Evolutionary conservation across 2,888 invertebrate species (phyloP).

Genomic region (Athalia circularis): DNA sequence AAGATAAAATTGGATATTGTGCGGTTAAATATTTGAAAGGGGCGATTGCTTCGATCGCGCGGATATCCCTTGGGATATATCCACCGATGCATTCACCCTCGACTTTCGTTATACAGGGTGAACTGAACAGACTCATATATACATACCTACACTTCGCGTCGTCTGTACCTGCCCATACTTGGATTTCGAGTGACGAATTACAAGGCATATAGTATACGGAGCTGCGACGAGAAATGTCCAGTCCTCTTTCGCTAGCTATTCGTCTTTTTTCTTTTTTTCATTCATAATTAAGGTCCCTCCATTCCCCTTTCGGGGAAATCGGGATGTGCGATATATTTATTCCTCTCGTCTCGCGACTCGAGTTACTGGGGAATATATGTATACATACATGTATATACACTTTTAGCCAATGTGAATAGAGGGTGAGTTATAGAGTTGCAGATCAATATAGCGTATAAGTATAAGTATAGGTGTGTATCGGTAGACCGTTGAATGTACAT

Average conservation of each 20-base stretch:
- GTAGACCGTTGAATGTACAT: slow-evolving; percentile 31
- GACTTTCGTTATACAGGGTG: slow-evolving; percentile 8
- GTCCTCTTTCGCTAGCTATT: too few relatives aligned
- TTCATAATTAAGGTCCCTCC: too few relatives aligned
- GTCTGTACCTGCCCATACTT: background rate
- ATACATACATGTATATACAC: background rate
- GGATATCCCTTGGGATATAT: slow-evolving; percentile 61
- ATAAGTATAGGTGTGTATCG: background rate
- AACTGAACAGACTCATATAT: slow-evolving; percentile 3
- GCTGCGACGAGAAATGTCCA: too few relatives aligned
- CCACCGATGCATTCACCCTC: slow-evolving; percentile 48
- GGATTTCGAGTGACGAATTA: slow-evolving; percentile 18
- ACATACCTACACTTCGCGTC: too few relatives aligned
- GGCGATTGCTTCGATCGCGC: slow-evolving; percentile 62
- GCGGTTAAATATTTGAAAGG: slow-evolving; percentile 68
- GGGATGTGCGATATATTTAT: too few relatives aligned
- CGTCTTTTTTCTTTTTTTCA: too few relatives aligned
- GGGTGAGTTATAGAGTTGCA: slow-evolving; percentile 54
- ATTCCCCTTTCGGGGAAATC: too few relatives aligned
- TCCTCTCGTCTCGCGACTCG: too few relatives aligned
- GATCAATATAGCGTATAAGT: slow-evolving; percentile 54
- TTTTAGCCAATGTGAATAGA: background rate
- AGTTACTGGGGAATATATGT: too few relatives aligned
- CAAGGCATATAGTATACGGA: too few relatives aligned
- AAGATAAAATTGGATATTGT: slow-evolving; percentile 66